These are phyloP conservation scores for Philypnodon macrostomus DNA, from an alignment of 2,797 vertebrate genomes.

Conservation along the genomic window DNA sequence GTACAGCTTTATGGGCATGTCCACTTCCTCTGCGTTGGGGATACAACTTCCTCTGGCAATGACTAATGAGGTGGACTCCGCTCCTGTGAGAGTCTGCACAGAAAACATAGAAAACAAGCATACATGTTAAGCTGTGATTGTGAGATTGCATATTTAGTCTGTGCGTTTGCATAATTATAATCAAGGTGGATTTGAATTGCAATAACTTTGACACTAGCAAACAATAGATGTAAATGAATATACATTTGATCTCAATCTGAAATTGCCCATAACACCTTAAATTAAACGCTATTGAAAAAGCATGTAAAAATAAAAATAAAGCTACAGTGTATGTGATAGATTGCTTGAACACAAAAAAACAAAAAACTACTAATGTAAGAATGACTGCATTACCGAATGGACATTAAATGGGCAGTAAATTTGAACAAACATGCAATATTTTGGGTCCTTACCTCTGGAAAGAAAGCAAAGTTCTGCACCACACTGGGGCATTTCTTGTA, in stretches of 20 bases:
- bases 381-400: no score
- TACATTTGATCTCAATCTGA: no score
- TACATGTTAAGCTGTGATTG: background rate
- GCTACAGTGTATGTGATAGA: no score
- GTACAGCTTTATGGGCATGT: slow-evolving; percentile 95
- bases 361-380: no score
- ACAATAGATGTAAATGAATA: no score
- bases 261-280: no score
- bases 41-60: slow-evolving; percentile 95
- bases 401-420: background rate
- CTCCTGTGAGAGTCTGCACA: slow-evolving; percentile 88
- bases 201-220: no score
- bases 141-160: background rate
- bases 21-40: slow-evolving; percentile 91
- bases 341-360: no score
- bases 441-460: slow-evolving; percentile 79
- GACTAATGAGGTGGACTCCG: slow-evolving; percentile 94
- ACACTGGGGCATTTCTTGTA: slow-evolving; percentile 96
- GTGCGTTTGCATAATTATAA: no score
- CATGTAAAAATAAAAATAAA: no score
- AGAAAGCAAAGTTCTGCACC: slow-evolving; percentile 94
- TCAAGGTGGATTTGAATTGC: no score
- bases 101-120: slow-evolving; percentile 8
- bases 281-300: no score
- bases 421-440: background rate